Evolutionary conservation across 1,140 invertebrate genomes (phyloP).

Genomic region (Macrocentrus cingulum): DNA sequence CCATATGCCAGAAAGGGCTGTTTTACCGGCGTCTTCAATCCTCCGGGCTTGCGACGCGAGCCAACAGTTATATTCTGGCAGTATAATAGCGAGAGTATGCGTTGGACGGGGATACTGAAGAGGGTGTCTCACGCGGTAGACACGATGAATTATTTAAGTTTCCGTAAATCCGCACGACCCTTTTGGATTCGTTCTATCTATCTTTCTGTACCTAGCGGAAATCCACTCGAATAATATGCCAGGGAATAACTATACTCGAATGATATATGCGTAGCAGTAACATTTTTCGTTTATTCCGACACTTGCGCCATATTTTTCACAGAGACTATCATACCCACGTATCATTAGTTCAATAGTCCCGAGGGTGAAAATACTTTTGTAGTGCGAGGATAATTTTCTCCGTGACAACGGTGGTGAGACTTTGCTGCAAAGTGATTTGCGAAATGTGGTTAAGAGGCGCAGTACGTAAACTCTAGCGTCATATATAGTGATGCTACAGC

Average conservation of each 20-base stretch:
- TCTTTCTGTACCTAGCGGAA: neutral
- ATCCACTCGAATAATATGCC: constrained; percentile 27
- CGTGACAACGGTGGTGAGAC: too few relatives aligned
- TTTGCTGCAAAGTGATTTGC: neutral
- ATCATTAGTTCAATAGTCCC: too few relatives aligned
- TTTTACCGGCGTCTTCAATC: constrained; percentile 7
- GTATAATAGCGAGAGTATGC: neutral
- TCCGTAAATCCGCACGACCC: constrained; percentile 24
- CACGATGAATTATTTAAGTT: constrained; percentile 34
- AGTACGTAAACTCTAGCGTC: neutral
- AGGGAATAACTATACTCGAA: constrained; percentile 10
- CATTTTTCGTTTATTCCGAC: too few relatives aligned
- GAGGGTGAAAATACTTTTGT: too few relatives aligned
- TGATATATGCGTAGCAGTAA: constrained; percentile 11
- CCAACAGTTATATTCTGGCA: neutral
- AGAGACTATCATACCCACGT: too few relatives aligned
- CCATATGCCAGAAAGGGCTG: constrained; percentile 16
- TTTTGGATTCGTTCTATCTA: constrained; percentile 13
- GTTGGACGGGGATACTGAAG: constrained; percentile 19
- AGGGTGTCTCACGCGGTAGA: constrained; percentile 22
- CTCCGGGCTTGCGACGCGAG: constrained; percentile 3
- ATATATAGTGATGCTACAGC: neutral
- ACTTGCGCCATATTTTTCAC: too few relatives aligned
- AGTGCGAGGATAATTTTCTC: too few relatives aligned
- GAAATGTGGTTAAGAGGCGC: neutral